A percentile compares a stretch with the other conserved stretches of the same genome.
Conservation (phyloP, 1,140 invertebrate species). For the Drosophila dunni region DNA sequence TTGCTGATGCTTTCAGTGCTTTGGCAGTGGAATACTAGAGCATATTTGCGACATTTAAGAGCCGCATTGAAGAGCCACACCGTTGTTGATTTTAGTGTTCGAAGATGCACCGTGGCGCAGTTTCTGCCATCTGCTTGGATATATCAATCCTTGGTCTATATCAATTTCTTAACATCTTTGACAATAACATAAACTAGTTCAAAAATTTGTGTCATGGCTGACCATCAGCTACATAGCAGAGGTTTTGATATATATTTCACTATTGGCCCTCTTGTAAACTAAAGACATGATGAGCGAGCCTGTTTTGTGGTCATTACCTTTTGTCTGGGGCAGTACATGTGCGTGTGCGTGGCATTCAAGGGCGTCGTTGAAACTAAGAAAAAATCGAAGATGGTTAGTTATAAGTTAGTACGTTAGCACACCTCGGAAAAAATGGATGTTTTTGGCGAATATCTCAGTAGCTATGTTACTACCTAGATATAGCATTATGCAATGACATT, state of each 20-base stretch:
- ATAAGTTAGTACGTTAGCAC: no score
- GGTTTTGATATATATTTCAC: slow-evolving; percentile 59
- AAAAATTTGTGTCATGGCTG: slow-evolving; percentile 30
- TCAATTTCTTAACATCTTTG: no score
- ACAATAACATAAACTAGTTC: slow-evolving; percentile 3
- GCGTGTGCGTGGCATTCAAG: slow-evolving; percentile 64
- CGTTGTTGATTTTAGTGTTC: slow-evolving; percentile 52
- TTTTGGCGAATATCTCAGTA: no score
- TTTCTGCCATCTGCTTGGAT: slow-evolving; percentile 12
- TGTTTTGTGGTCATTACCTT: slow-evolving; percentile 8
- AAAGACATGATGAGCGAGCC: slow-evolving; percentile 42
- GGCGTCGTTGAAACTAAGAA: slow-evolving; percentile 14
- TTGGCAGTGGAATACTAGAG: no score
- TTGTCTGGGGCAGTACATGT: slow-evolving; percentile 50
- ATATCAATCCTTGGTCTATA: slow-evolving; percentile 15
- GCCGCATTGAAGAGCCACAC: slow-evolving; percentile 59
- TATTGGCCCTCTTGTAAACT: slow-evolving; percentile 58
- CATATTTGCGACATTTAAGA: slow-evolving; percentile 65
- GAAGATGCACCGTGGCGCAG: slow-evolving; percentile 29
- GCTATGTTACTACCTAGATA: no score
- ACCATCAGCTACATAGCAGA: not conserved
- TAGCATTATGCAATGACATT: no score
- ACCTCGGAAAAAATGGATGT: no score
- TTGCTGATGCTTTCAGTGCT: no score
- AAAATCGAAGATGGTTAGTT: not conserved